Evolutionary conservation across 2,797 vertebrate species (phyloP).

Genomic region (Muscicapa striata): DNA sequence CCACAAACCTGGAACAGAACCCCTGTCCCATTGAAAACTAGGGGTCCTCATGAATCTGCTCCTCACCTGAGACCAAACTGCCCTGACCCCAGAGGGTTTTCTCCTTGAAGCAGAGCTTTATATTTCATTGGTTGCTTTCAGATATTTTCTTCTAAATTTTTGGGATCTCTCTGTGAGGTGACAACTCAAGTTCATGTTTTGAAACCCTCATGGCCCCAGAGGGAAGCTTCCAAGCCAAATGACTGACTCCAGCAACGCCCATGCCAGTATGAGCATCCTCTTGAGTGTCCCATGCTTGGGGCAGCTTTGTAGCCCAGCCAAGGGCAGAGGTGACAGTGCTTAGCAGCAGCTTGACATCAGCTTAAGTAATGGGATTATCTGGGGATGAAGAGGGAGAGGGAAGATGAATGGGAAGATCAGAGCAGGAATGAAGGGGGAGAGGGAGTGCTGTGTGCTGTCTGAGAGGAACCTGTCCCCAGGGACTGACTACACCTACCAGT

Average conservation of each 20-base stretch:
- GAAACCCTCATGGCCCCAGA: not conserved
- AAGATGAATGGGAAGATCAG: not conserved
- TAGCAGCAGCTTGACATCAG: slow-evolving; percentile 12
- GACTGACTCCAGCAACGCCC: not conserved
- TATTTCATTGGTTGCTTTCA: not conserved
- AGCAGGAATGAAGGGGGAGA: not conserved
- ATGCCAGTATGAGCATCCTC: not conserved
- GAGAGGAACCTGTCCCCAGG: not conserved
- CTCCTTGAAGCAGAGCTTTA: not conserved
- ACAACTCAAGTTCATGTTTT: not conserved
- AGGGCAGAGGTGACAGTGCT: slow-evolving; percentile 13
- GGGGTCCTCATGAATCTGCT: not conserved
- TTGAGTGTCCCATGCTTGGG: not conserved
- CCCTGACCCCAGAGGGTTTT: not conserved
- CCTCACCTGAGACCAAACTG: not conserved
- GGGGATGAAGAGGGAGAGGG: not conserved
- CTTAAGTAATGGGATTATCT: slow-evolving; percentile 15
- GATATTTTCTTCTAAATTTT: not conserved
- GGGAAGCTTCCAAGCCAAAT: not conserved
- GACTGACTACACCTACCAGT: not conserved
- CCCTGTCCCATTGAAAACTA: not conserved
- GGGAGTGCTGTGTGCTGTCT: not conserved
- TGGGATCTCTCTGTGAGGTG: not conserved
- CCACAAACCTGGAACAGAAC: not conserved
- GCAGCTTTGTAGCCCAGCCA: not conserved